Base-by-base conservation (phyloP, 1,140 invertebrate species). In the Metaphire vulgaris region DNA sequence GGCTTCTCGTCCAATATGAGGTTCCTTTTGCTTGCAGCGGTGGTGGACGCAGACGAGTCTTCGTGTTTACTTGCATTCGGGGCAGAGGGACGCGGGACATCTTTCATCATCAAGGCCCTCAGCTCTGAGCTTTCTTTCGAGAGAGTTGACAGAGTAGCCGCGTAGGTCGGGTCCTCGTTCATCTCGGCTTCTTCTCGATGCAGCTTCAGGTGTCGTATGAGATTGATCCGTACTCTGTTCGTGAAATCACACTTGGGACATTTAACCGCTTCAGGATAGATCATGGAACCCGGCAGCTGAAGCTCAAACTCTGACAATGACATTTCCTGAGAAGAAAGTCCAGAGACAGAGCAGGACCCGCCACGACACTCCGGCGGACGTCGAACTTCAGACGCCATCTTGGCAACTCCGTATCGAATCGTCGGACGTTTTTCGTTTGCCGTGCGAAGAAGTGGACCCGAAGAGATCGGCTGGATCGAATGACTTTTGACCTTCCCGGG, bases 161-260 rank as follows among this genome's bases (percentile, higher is more conserved):
- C n/a, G n/a, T n/a, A n/a, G n/a, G n/a, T n/a, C n/a, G n/a, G n/a
- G 41, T 56, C 41, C 21, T 56, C 41, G 6, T 12, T 56, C 6
- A 56, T 56, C 41, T 56, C 41, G 6, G 41, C 41, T 56, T 56
- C 41, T 21, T 56, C 34, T n/a, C 66, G 33, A 31, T 76, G 76
- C 21, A 71, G 30, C 32, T 76, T 71, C 29, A 76, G 32, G 33
- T 76, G 76, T 26, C 71, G 31, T 41, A 74, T 1, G 12, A 76
- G 69, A 64, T 76, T 76, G 34, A 72, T n/a, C n/a, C 71, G 33
- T 28, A 76, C 76, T 30, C 70, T 74, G 34, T 71, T 76, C 0
- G 69, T 71, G 76, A 72, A 76, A 64, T 73, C 71, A 26, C 76
- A 76, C 30, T 66, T 65, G 0, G 76, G 76, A 66, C 76, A 76